These are phyloP conservation scores for Numida meleagris DNA, from an alignment of 2,113 vertebrate genomes.

Conservation along the genomic window DNA sequence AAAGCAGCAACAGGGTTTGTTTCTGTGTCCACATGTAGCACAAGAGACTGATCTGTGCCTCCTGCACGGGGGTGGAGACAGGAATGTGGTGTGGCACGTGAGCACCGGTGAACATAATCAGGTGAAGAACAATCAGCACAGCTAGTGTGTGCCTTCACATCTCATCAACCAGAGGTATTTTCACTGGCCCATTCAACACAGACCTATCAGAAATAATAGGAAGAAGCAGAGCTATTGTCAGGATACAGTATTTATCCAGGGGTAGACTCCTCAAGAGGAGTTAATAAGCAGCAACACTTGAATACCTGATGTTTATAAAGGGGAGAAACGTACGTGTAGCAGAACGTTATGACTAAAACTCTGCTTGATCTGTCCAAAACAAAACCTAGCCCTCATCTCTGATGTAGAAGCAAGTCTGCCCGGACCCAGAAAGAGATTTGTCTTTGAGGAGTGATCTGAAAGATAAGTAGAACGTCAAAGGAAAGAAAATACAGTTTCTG, in stretches of 20 bases:
- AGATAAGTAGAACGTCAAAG: conserved; percentile 49
- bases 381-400: conserved; percentile 41
- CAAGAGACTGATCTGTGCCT: rapidly evolving
- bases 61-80: rapidly evolving
- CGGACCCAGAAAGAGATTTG: background rate
- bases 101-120: background rate
- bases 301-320: conserved; percentile 24
- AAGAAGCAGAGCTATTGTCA: background rate
- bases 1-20: background rate
- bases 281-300: conserved; percentile 26
- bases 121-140: background rate
- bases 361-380: background rate
- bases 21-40: background rate
- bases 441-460: conserved; percentile 64
- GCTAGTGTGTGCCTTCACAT: background rate
- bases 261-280: background rate
- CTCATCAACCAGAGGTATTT: background rate
- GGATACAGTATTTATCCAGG: background rate
- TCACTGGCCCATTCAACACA: background rate
- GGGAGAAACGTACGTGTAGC: background rate
- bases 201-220: background rate
- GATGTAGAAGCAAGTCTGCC: background rate
- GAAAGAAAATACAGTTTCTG: conserved; percentile 45
- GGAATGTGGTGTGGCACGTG: rapidly evolving
- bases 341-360: background rate